Base-by-base conservation (phyloP, 2,113 vertebrate genomes). In the Gracilinanus agilis region DNA sequence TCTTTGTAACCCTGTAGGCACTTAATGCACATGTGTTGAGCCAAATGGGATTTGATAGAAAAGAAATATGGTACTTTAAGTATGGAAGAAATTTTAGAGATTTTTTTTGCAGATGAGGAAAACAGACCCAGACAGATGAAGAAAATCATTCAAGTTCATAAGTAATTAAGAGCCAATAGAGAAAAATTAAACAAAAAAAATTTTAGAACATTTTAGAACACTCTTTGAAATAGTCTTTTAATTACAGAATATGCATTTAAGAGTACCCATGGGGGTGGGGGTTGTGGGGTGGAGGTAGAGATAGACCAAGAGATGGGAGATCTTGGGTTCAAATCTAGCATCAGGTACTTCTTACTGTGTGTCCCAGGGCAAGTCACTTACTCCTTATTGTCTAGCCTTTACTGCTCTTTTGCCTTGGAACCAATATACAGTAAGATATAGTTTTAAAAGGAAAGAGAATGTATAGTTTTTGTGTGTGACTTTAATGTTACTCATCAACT, bases 161-260 rank as follows among this genome's bases (percentile, higher is more conserved):
- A 75, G 34, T n/a, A 96, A 92, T 94, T 92, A 94, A 89, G 44
- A 92, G 90, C 54, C 23, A 24, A 94, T 88, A 94, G 67, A 95
- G 67, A 24, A 54, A 56, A 75, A 21, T 92, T 91, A 90, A 94
- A 44, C 40, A 44, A 93, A 93, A 92, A 53, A 24, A 40, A 90
- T 91, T 93, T 92, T 49, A 54, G 93, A 23, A 92, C 54, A 90
- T 91, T 93, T 92, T 49, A 54, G 93, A 23, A 92, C 54, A 29
- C 27, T 9, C 56, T 93, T 93, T 95, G 90, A 90, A 12, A 55
- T 91, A 3, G 88, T 25, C n/a, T 90, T 54, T 53, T 90, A 29
- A 2, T 19, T 90, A 54, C 13, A 90, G 34, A 34, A 54, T n/a
- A 90, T 83, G 29, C 34, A 29, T 93, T 94, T 90, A 56, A 54